These are phyloP conservation scores for Eclectus roratus DNA, from an alignment of 2,113 vertebrate genomes.

Conservation along the genomic window DNA sequence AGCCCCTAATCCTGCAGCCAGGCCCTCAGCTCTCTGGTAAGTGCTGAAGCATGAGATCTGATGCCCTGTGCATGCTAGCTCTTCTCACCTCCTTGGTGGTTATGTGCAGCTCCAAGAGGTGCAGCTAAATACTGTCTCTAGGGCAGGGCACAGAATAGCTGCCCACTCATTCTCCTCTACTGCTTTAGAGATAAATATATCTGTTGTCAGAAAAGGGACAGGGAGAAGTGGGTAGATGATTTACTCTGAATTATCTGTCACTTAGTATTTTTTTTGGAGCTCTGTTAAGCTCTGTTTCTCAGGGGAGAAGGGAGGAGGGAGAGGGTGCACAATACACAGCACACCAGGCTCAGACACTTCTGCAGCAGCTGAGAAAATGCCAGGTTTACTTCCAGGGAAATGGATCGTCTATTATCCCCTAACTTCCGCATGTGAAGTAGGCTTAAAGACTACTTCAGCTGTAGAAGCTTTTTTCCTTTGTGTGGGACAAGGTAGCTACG, in stretches of 20 bases:
- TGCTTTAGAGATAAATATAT: neutral
- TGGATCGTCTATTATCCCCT: neutral
- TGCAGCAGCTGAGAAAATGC: conserved; percentile 20
- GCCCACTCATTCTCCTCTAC: neutral
- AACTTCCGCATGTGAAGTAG: conserved; percentile 20
- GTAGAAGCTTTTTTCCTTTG: neutral
- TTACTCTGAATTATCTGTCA: neutral
- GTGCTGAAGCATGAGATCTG: conserved; percentile 15
- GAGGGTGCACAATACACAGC: neutral
- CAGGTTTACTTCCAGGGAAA: conserved; percentile 24
- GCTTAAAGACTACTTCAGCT: conserved; percentile 14
- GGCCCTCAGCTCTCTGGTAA: conserved; percentile 32
- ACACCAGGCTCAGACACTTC: neutral
- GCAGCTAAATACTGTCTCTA: neutral
- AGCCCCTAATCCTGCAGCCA: conserved; percentile 1
- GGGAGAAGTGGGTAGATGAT: neutral
- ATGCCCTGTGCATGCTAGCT: neutral
- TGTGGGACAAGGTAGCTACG: conserved; percentile 32
- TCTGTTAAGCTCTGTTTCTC: neutral
- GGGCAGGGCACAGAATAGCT: neutral
- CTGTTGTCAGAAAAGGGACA: neutral
- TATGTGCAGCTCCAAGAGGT: neutral
- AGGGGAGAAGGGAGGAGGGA: fast-evolving
- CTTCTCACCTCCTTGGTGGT: neutral
- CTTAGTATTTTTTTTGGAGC: neutral